Base-by-base conservation (phyloP, 2,113 vertebrate genomes). In the Malurus cyaneus region DNA sequence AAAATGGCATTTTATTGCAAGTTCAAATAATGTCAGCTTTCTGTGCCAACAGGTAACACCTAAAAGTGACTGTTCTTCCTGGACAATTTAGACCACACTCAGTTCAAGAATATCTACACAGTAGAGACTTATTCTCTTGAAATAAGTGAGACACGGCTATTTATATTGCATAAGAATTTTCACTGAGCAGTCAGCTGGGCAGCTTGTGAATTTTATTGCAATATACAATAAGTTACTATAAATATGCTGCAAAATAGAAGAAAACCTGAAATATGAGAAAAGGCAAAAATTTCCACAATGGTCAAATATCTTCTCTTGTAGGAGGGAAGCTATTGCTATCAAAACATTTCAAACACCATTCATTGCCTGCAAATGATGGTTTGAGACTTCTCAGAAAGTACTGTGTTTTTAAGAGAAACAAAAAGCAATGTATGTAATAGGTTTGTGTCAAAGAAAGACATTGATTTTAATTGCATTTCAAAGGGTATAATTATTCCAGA, bases 401-500 rank as follows among this genome's bases (percentile, higher is more conserved):
- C 24, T 19, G 6, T 29, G 15, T 34, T 94, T 91, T 71, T 67
- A 82, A 69, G 36, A 86, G 12, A 80, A 85, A 67, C 9, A 28
- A 70, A 73, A 90, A 82, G 4, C 21, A 88, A 69, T 54, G 5
- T 67, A 49, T 84, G 28, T 69, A 79, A 93, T 31, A 14, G 24
- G 25, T 17, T 59, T 72, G 5, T 86, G 71, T 85, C 62, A 94
- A 91, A 91, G 49, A 83, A 47, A 61, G 28, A 54, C 70, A 42
- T 77, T 85, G 82, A 92, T 95, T 94, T 94, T 95, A 96, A 94
- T 94, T 94, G 47, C 47, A 80, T 92, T 94, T 95, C 54, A 57
- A 86, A 86, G 44, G 50, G 34, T 88, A 92, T 92, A 41, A 80
- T 94, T 92, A 82, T 93, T 94, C 44, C 39, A 60, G 41, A 88